A percentile compares a stretch with the other conserved stretches of the same genome.
Conservation (phyloP, 2,797 vertebrate genomes). For the Champsocephalus esox region DNA sequence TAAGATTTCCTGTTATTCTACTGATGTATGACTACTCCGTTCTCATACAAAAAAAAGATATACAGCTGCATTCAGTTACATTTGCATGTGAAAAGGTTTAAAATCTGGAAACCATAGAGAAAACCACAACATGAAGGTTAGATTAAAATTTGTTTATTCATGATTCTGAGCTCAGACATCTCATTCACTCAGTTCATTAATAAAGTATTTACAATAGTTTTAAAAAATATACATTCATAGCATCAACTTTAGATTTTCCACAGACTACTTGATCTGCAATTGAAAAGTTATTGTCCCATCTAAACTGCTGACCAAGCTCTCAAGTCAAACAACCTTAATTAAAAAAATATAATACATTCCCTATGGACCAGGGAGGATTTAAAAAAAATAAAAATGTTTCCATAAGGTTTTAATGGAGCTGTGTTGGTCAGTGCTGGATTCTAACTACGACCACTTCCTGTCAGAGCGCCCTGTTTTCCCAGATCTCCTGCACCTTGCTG, state of each 20-base stretch:
- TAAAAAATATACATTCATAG: constrained; percentile 51
- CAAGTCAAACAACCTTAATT: constrained; percentile 14
- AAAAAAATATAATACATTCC: neutral
- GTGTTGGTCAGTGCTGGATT: constrained; percentile 10
- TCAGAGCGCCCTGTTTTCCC: constrained; percentile 67
- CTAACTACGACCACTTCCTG: rapidly evolving
- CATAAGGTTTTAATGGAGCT: neutral
- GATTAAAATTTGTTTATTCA: constrained; percentile 75
- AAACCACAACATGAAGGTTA: neutral
- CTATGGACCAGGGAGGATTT: rapidly evolving
- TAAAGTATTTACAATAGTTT: constrained; percentile 73
- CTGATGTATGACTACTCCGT: too few relatives aligned
- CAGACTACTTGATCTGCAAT: neutral
- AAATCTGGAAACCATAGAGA: neutral
- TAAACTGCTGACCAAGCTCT: constrained; percentile 20
- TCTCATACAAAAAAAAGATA: too few relatives aligned
- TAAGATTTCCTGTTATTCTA: too few relatives aligned
- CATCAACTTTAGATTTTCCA: constrained; percentile 17
- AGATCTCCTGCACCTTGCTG: constrained; percentile 62
- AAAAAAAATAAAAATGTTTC: neutral
- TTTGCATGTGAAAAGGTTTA: neutral
- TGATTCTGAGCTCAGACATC: constrained; percentile 44
- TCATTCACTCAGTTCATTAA: constrained; percentile 54
- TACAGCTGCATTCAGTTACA: too few relatives aligned
- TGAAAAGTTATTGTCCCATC: constrained; percentile 32